Conservation (phyloP, 2,888 invertebrate genomes). For the Chironomus tentans region DNA sequence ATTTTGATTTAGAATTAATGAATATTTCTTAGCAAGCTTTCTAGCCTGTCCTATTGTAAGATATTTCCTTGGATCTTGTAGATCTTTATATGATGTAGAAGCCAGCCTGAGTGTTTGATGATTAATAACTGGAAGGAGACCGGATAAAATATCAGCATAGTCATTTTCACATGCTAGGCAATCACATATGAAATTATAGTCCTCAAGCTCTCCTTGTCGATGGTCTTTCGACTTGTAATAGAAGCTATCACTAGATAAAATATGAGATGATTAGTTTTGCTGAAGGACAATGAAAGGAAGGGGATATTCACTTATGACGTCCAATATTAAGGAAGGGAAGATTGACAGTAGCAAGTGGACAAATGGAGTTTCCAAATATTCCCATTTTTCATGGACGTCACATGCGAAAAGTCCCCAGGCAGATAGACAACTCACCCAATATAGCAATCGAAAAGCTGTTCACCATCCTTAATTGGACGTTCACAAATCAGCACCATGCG, state of each 20-base stretch:
- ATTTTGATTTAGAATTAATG: not conserved
- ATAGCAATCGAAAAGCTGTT: constrained; percentile 72
- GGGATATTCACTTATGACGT: too few species aligned
- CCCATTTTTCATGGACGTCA: too few species aligned
- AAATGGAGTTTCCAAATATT: too few species aligned
- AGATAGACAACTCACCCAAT: constrained; percentile 58
- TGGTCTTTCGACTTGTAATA: constrained; percentile 3
- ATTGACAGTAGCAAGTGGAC: too few species aligned
- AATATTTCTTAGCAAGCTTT: not conserved
- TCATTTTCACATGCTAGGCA: constrained; percentile 65
- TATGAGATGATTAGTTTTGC: not conserved
- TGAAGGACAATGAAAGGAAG: not conserved
- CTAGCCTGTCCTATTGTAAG: not conserved
- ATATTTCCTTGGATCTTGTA: not conserved
- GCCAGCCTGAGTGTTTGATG: not conserved
- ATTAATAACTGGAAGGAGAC: not conserved
- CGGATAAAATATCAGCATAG: constrained; percentile 50
- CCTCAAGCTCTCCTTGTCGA: constrained; percentile 46
- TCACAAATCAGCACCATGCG: constrained; percentile 46
- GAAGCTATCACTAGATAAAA: not conserved
- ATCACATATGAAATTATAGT: constrained; percentile 71
- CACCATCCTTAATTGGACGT: constrained; percentile 59
- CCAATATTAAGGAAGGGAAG: too few species aligned
- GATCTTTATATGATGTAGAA: not conserved
- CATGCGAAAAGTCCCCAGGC: too few species aligned